Conservation (phyloP, 2,113 vertebrate genomes). For the Hiodon alosoides region DNA sequence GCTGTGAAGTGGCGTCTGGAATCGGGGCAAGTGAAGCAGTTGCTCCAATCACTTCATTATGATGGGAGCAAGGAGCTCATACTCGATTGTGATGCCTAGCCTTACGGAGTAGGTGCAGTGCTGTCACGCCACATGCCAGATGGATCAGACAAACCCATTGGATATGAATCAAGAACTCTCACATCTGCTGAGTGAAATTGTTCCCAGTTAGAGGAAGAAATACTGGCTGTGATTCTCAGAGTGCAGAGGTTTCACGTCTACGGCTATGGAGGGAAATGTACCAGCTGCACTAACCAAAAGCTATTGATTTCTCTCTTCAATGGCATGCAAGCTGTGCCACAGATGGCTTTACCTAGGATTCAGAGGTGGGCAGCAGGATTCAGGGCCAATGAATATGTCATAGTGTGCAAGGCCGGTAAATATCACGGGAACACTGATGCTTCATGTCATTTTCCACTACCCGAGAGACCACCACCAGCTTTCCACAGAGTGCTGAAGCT, state of each 20-base stretch:
- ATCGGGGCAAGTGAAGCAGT: too few relatives aligned
- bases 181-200: background rate
- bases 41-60: too few relatives aligned
- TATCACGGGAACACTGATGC: background rate
- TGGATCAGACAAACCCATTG: background rate
- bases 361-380: slow-evolving; percentile 1
- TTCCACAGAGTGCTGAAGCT: too few relatives aligned
- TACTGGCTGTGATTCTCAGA: background rate
- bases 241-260: background rate
- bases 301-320: background rate
- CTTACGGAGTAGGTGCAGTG: background rate
- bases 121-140: background rate
- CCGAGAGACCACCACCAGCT: too few relatives aligned
- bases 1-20: too few relatives aligned
- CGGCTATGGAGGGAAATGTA: background rate
- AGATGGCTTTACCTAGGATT: background rate
- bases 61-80: too few relatives aligned
- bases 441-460: too few relatives aligned
- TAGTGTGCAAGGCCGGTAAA: background rate
- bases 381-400: background rate
- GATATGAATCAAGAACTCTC: background rate
- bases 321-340: background rate
- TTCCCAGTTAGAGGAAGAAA: background rate
- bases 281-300: slow-evolving; percentile 1
- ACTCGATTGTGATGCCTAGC: too few relatives aligned